These are phyloP conservation scores for Lepidocyrtoides sp. DNA, from an alignment of 2,888 invertebrate genomes.

Conservation along the genomic window DNA sequence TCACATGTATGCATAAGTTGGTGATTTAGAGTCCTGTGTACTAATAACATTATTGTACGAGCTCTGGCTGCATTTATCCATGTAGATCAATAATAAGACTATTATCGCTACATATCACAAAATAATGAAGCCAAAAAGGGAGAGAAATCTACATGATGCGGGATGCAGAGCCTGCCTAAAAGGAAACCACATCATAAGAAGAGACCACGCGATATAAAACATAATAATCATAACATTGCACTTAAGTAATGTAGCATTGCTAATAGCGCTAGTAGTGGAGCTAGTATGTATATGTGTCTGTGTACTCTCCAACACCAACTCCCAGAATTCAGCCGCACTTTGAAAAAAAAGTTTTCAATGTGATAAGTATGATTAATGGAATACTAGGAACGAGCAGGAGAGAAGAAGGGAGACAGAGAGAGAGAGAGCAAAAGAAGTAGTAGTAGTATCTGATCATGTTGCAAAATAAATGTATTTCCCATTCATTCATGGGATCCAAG, in stretches of 20 bases:
- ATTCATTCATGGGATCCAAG: constrained; percentile 61
- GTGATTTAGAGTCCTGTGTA: not conserved
- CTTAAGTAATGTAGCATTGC: constrained; percentile 15
- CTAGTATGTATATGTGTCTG: not conserved
- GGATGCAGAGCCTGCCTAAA: too few species aligned
- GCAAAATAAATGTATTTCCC: constrained; percentile 71
- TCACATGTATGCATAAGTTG: not conserved
- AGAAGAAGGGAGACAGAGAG: constrained; percentile 2
- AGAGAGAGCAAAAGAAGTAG: too few species aligned
- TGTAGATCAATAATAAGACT: constrained; percentile 54
- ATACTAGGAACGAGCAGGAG: constrained; percentile 38
- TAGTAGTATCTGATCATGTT: constrained; percentile 70
- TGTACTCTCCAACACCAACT: not conserved
- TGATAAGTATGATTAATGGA: constrained; percentile 78
- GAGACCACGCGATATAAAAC: not conserved
- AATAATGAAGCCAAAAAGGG: constrained; percentile 44
- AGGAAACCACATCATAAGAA: constrained; percentile 41
- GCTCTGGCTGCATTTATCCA: constrained; percentile 9
- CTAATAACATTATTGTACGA: not conserved
- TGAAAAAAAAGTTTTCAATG: constrained; percentile 65
- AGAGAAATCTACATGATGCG: not conserved
- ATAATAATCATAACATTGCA: constrained; percentile 2
- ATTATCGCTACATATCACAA: constrained; percentile 20
- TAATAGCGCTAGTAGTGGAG: not conserved
- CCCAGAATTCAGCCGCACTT: constrained; percentile 36